These are phyloP conservation scores for Ploceus nigricollis DNA, from an alignment of 2,113 vertebrate genomes.

Conservation along the genomic window DNA sequence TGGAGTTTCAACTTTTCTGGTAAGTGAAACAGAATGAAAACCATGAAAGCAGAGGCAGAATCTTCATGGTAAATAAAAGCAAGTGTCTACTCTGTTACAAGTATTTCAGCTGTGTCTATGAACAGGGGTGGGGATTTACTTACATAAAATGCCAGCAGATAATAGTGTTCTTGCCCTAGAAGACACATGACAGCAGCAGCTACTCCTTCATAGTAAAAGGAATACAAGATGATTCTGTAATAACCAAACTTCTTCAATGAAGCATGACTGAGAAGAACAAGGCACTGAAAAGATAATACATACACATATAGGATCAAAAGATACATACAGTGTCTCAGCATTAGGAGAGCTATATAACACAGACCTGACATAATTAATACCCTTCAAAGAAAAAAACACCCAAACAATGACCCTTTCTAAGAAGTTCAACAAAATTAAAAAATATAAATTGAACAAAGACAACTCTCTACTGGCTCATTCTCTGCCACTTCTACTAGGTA, in stretches of 20 bases:
- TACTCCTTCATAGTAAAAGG: conserved; percentile 82
- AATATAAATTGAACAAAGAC: neutral
- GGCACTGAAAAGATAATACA: conserved; percentile 74
- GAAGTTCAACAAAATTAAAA: neutral
- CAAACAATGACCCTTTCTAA: neutral
- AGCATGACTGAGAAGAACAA: conserved; percentile 81
- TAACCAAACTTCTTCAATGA: conserved; percentile 81
- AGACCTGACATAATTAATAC: neutral
- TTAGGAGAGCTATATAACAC: neutral
- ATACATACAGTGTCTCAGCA: neutral
- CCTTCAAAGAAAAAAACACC: neutral
- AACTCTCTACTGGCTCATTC: neutral
- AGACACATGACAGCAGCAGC: conserved; percentile 77
- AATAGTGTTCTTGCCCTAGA: conserved; percentile 80
- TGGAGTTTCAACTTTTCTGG: neutral
- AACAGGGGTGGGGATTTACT: conserved; percentile 52
- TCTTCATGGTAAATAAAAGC: neutral
- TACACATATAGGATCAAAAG: neutral
- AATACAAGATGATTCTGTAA: conserved; percentile 84
- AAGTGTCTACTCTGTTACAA: neutral
- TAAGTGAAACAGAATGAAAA: neutral
- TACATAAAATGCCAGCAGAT: conserved; percentile 85
- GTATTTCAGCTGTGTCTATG: neutral
- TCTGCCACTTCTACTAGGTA: neutral
- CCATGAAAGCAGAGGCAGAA: neutral